Percentiles rank a stretch among this genome's conserved stretches.
These are phyloP conservation scores for Sturnira hondurensis DNA, from an alignment of 2,113 vertebrate species.

Conservation along the genomic window DNA sequence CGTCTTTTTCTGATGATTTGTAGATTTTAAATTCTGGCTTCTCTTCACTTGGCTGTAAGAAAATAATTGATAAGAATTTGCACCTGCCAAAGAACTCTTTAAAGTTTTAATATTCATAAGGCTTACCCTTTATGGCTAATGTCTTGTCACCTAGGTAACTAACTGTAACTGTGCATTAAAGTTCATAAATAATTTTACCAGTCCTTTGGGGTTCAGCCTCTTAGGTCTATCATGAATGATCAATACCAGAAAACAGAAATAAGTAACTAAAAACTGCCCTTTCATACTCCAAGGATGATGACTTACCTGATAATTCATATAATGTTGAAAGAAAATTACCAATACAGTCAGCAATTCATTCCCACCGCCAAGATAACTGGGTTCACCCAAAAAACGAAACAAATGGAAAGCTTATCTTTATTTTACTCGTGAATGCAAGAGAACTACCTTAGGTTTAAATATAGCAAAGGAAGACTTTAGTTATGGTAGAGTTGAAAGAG, in stretches of 20 bases:
- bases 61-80: constrained; percentile 32
- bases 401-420: not conserved
- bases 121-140: constrained; percentile 26
- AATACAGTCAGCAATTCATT: not conserved
- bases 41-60: not conserved
- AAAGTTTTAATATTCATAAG: constrained; percentile 37
- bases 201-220: not conserved
- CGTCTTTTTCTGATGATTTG: not conserved
- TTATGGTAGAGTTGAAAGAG: not conserved
- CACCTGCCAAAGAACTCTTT: not conserved
- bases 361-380: not conserved
- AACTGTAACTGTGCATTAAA: constrained; percentile 31
- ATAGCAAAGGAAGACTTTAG: constrained; percentile 29
- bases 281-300: constrained; percentile 16
- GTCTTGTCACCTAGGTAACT: constrained; percentile 20
- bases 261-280: constrained; percentile 29
- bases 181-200: constrained; percentile 44
- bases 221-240: constrained; percentile 13
- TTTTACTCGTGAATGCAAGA: constrained; percentile 50
- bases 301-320: constrained; percentile 1
- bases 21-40: constrained; percentile 38
- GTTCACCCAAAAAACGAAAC: constrained; percentile 7
- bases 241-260: constrained; percentile 49
- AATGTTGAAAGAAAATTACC: constrained; percentile 36
- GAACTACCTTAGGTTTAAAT: constrained; percentile 32